Evolutionary conservation across 2,888 invertebrate genomes (phyloP).

Genomic region (Archaeoteleia sp.): DNA sequence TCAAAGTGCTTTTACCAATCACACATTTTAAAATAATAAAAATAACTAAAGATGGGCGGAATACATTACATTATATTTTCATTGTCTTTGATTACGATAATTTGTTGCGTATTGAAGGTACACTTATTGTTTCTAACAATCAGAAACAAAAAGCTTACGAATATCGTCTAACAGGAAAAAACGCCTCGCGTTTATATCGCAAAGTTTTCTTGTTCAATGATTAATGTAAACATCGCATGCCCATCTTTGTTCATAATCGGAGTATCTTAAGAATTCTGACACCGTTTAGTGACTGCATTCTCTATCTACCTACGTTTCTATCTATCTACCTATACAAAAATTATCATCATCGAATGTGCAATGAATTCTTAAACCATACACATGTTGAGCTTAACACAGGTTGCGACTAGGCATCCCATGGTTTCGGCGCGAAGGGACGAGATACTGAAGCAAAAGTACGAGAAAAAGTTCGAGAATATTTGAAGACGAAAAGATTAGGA

Average conservation of each 20-base stretch:
- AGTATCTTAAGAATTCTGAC: constrained; percentile 4
- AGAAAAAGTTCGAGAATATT: constrained; percentile 7
- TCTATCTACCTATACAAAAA: constrained; percentile 42
- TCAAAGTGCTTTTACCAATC: too few species aligned
- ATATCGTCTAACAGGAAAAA: too few species aligned
- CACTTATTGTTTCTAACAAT: too few species aligned
- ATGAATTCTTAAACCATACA: constrained; percentile 47
- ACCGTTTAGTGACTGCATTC: neutral
- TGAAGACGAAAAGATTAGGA: neutral
- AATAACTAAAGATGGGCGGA: too few species aligned
- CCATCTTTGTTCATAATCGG: constrained; percentile 2
- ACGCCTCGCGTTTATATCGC: too few species aligned
- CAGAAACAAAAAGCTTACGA: too few species aligned
- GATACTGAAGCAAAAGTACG: constrained; percentile 17
- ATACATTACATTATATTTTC: too few species aligned
- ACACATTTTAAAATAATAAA: too few species aligned
- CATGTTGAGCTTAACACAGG: constrained; percentile 42
- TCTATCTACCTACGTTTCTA: constrained; percentile 32
- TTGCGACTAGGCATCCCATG: constrained; percentile 12
- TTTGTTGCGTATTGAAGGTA: too few species aligned
- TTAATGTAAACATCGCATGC: too few species aligned
- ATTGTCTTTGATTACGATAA: too few species aligned
- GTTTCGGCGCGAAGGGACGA: constrained; percentile 38
- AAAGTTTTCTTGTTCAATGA: too few species aligned
- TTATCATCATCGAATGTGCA: constrained; percentile 42